These are phyloP conservation scores for Helostoma temminkii DNA, from an alignment of 2,797 vertebrate species.

Conservation along the genomic window DNA sequence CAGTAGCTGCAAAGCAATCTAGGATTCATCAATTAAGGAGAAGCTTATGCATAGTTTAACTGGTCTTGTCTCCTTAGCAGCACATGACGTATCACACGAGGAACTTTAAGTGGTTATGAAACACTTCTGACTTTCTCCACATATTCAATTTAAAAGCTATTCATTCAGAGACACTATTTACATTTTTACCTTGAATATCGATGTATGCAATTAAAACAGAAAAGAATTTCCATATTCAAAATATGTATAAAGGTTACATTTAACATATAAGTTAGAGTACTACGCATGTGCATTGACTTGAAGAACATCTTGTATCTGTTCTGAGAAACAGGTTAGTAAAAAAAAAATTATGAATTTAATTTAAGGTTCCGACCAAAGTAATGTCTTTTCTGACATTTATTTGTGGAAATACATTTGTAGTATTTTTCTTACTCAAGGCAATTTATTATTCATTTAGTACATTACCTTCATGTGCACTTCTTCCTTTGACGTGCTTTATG, in stretches of 20 bases:
- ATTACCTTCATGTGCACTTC: constrained; percentile 64
- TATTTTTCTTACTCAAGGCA: constrained; percentile 16
- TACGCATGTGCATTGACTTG: background rate
- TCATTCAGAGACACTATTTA: background rate
- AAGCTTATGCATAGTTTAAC: constrained; percentile 3
- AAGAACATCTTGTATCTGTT: background rate
- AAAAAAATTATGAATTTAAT: background rate
- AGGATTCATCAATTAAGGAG: constrained; percentile 26
- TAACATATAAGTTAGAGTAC: background rate
- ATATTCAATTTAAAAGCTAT: background rate
- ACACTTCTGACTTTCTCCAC: background rate
- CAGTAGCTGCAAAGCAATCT: constrained; percentile 34
- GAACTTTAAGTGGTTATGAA: background rate
- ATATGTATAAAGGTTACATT: background rate
- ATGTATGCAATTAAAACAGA: background rate
- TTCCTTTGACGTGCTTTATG: constrained; percentile 66
- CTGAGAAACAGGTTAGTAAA: constrained; percentile 3
- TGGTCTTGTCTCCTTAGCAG: constrained; percentile 2
- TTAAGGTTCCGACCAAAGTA: background rate
- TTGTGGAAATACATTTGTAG: constrained; percentile 21
- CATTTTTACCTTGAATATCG: background rate
- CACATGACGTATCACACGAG: constrained; percentile 7
- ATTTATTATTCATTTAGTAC: constrained; percentile 56
- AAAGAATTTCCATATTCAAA: background rate
- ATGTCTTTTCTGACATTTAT: constrained; percentile 3